A percentile compares a stretch with the other conserved stretches of the same genome.
Conservation (phyloP, 1,140 invertebrate species). For the Acyrthosiphon pisum region DNA sequence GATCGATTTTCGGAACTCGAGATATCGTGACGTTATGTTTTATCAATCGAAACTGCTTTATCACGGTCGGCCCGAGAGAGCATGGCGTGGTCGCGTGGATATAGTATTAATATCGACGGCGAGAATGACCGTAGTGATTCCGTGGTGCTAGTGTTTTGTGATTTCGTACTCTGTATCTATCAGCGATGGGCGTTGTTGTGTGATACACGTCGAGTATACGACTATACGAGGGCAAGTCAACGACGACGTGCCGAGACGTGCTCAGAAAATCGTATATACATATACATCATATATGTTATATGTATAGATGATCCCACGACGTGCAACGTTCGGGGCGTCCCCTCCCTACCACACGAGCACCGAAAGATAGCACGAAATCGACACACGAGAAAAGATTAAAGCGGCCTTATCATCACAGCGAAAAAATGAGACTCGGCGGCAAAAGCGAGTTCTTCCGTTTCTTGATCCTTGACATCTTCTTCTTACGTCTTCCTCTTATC, state of each 20-base stretch:
- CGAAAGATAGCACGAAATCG: not conserved
- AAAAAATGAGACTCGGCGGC: not conserved
- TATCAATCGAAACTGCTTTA: slow-evolving; percentile 31
- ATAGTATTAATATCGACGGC: not conserved
- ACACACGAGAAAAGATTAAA: not conserved
- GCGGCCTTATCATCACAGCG: not conserved
- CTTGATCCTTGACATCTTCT: not conserved
- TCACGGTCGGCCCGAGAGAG: not conserved
- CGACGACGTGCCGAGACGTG: not conserved
- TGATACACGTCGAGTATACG: not conserved
- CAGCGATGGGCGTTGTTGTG: slow-evolving; percentile 12
- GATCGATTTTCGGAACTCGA: not conserved
- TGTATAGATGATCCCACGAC: not conserved
- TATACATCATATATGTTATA: not conserved
- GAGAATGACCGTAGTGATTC: not conserved
- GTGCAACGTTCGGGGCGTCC: not conserved
- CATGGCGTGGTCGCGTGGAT: not conserved
- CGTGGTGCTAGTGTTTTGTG: not conserved
- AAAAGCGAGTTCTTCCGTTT: not conserved
- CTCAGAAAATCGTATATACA: not conserved
- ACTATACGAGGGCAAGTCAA: not conserved
- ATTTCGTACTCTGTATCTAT: not conserved
- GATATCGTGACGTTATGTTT: not conserved
- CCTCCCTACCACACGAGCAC: not conserved
- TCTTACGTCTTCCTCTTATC: not conserved